Evolutionary conservation across 2,113 vertebrate species (phyloP), one percentile per base, ranked within the genome.

Genomic region (Neodontobutis hainanensis): DNA sequence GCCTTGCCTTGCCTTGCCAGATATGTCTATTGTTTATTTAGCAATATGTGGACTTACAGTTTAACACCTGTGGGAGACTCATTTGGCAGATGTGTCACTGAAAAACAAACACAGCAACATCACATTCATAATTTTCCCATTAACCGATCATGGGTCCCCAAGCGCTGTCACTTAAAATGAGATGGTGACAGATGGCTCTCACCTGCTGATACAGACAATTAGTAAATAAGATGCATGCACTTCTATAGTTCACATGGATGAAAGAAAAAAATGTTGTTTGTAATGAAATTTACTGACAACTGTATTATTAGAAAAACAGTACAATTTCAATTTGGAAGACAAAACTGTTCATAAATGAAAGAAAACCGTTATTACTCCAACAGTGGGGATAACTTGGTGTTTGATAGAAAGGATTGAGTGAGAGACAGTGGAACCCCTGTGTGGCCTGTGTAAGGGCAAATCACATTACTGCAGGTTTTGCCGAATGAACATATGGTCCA

Each of bases 181-280:
- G 61, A 58, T 38, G 8, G 43, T 62, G 78, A 71, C 52, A 66
- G 75, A 66, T 35, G 64, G 45, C 52, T 80, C 16, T 44, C 81
- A 78, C 81, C 70, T 86, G 78, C 75, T 70, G 60, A 49, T 63
- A 8, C 11, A 14, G 50, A 52, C 63, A 71, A 81, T 82, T 71
- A 77, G 55, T 43, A 73, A 73, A 73, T 75, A 50, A 84, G 62
- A 78, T 71, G 19, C 11, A 64, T n/a, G 44, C 5, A 27, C 48
- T 59, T 72, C 38, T 61, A 27, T 27, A 27, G 19, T 27, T 27
- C 19, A 27, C 19, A 27, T 27, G 19, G 19, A 27, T 27, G 19
- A 27, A 2, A 27, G 19, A 27, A 27, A 27, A 27, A 27, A 27
- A 27, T 2, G 1, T 27, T 27, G 19, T 27, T 27, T 27, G 19